Evolutionary conservation across 2,888 invertebrate species (phyloP).

Genomic region (Drosophila testacea): DNA sequence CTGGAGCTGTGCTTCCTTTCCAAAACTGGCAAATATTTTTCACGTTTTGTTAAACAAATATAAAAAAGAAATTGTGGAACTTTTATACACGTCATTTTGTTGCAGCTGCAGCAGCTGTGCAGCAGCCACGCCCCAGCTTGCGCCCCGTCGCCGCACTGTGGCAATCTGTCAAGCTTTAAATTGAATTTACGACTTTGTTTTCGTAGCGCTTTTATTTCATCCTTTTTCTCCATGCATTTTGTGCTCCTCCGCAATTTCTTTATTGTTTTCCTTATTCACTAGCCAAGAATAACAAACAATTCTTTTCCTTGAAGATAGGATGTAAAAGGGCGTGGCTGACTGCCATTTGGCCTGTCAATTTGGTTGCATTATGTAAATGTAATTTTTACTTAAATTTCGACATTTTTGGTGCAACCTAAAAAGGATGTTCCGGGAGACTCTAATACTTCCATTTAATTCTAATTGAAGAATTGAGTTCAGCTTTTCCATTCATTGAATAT

Average conservation of each 20-base stretch:
- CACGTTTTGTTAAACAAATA: slow-evolving; percentile 27
- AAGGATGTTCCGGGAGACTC: background rate
- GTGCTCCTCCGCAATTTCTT: slow-evolving; percentile 53
- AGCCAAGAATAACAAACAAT: slow-evolving; percentile 62
- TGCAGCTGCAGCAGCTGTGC: slow-evolving; percentile 41
- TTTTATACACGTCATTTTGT: slow-evolving; percentile 58
- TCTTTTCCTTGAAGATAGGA: background rate
- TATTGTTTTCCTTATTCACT: slow-evolving; percentile 63
- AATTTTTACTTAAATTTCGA: slow-evolving; percentile 61
- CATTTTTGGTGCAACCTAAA: slow-evolving; percentile 25
- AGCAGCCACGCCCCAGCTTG: slow-evolving; percentile 25
- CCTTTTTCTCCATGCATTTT: slow-evolving; percentile 28
- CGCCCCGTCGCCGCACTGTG: slow-evolving; percentile 62
- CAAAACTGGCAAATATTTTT: slow-evolving; percentile 58
- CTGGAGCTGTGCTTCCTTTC: background rate
- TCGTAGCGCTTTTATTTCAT: slow-evolving; percentile 76
- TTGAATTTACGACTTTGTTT: slow-evolving; percentile 83
- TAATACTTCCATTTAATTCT: background rate
- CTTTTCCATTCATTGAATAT: slow-evolving; percentile 7
- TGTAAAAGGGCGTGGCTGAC: slow-evolving; percentile 13
- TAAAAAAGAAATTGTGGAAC: slow-evolving; percentile 23
- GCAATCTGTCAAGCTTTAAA: slow-evolving; percentile 84
- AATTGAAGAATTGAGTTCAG: slow-evolving; percentile 15
- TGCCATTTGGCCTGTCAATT: slow-evolving; percentile 69
- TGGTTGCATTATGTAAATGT: slow-evolving; percentile 76